These are phyloP conservation scores for Cladopsammia gracilis DNA, from an alignment of 64 coral and sea anemone genomes.

Conservation along the genomic window DNA sequence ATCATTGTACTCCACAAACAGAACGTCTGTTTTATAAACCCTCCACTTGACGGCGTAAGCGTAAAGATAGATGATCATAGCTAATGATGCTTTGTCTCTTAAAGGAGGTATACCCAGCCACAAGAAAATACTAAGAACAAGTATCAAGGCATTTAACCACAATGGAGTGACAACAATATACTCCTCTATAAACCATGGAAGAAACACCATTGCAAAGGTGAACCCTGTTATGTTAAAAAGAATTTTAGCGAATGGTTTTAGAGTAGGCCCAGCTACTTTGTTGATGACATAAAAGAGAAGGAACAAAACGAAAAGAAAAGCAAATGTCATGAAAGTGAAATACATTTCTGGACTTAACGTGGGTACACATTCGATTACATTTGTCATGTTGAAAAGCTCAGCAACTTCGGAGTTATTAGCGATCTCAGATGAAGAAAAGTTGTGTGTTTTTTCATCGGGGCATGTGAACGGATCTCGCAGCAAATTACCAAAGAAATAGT, in stretches of 20 bases:
- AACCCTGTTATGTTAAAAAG: constrained; percentile 51
- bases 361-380: constrained; percentile 38
- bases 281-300: constrained; percentile 44
- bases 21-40: constrained; percentile 69
- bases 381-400: constrained; percentile 2
- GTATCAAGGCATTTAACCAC: constrained; percentile 69
- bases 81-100: constrained; percentile 58
- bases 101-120: constrained; percentile 76
- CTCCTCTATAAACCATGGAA: constrained; percentile 88
- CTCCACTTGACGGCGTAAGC: constrained; percentile 79
- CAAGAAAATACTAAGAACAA: constrained; percentile 60
- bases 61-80: constrained; percentile 75
- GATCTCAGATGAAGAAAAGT: constrained; percentile 35
- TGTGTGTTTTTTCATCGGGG: background rate
- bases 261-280: background rate
- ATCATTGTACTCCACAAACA: background rate
- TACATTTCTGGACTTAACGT: constrained; percentile 42
- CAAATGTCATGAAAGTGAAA: constrained; percentile 18
- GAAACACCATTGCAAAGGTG: constrained; percentile 63
- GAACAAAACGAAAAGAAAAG: constrained; percentile 1
- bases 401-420: constrained; percentile 7
- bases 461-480: constrained; percentile 62
- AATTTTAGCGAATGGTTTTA: constrained; percentile 11
- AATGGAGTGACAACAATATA: constrained; percentile 59
- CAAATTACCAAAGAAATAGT: constrained; percentile 73